Evolutionary conservation across 2,797 vertebrate species (phyloP).

Genomic region (Leptoclinus maculatus): DNA sequence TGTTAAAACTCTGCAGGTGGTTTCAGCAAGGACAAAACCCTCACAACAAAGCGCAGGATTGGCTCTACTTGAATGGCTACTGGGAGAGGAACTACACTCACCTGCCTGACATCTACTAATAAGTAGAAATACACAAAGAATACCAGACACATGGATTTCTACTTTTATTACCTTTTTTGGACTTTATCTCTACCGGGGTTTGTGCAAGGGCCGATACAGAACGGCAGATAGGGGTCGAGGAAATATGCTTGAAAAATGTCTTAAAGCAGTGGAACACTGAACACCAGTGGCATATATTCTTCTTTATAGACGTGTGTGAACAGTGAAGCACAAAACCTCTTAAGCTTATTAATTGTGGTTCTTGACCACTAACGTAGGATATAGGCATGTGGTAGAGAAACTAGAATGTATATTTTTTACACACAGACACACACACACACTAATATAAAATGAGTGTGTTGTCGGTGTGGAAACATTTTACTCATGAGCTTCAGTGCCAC

Average conservation of each 20-base stretch:
- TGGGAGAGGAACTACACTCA: slow-evolving; percentile 95
- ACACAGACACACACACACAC: too few species aligned
- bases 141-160: slow-evolving; percentile 27
- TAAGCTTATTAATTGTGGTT: slow-evolving; percentile 53
- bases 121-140: slow-evolving; percentile 24
- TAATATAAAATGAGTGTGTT: slow-evolving; percentile 55
- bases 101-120: slow-evolving; percentile 96
- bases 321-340: slow-evolving; percentile 66
- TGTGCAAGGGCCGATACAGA: slow-evolving; percentile 9
- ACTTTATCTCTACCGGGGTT: slow-evolving; percentile 34
- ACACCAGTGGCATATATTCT: slow-evolving; percentile 37
- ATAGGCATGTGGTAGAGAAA: slow-evolving; percentile 51
- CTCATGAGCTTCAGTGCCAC: slow-evolving; percentile 13
- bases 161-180: slow-evolving; percentile 33
- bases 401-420: slow-evolving; percentile 61
- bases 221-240: slow-evolving; percentile 17
- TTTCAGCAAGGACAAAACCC: slow-evolving; percentile 95
- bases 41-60: slow-evolving; percentile 94
- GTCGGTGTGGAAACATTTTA: slow-evolving; percentile 38
- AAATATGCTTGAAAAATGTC: slow-evolving; percentile 4
- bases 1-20: slow-evolving; percentile 86
- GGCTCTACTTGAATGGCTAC: slow-evolving; percentile 96
- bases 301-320: slow-evolving; percentile 39
- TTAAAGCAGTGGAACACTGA: slow-evolving; percentile 12
- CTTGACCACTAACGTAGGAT: slow-evolving; percentile 36